Percentiles rank a stretch among this genome's conserved stretches.
phyloP scores from a whole-genome alignment of 35 echinoderm and acorn worm species.

The Eucidaris tribuloides region DNA sequence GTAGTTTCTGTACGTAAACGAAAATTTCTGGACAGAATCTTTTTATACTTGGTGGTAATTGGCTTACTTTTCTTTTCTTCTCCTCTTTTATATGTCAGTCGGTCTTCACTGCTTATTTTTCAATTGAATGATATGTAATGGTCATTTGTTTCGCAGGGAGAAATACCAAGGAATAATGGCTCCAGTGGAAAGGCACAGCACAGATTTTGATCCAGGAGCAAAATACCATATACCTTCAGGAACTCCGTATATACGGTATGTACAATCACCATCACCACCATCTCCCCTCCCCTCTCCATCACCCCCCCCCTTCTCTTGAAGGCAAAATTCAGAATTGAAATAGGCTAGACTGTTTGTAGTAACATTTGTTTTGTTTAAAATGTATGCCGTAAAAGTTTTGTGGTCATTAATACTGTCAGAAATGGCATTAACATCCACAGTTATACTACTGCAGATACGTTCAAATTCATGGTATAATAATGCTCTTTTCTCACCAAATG shows the following conservation, averaged over 20 bases:
- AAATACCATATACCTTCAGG: slow-evolving; percentile 47
- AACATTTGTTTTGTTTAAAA: not conserved
- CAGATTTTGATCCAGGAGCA: slow-evolving; percentile 45
- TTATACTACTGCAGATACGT: not conserved
- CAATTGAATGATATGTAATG: not conserved
- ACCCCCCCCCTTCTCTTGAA: not conserved
- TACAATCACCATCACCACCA: not conserved
- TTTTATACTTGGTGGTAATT: not conserved
- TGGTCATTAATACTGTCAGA: not conserved
- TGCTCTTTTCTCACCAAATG: too few relatives aligned
- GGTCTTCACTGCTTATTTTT: not conserved
- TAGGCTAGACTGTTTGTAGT: not conserved
- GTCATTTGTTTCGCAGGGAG: not conserved
- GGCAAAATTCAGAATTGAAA: not conserved
- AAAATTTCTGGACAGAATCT: not conserved
- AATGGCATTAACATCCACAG: not conserved
- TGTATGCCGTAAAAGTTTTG: not conserved
- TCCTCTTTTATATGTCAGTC: too few relatives aligned
- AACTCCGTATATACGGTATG: slow-evolving; percentile 44
- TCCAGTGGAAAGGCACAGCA: slow-evolving; percentile 12
- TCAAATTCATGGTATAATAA: too few relatives aligned
- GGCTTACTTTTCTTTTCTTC: not conserved
- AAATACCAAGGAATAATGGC: slow-evolving; percentile 20
- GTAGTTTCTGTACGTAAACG: not conserved
- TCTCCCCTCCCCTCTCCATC: not conserved